These are phyloP conservation scores for Hemitrygon akajei DNA, from an alignment of 2,797 vertebrate species.

Conservation along the genomic window DNA sequence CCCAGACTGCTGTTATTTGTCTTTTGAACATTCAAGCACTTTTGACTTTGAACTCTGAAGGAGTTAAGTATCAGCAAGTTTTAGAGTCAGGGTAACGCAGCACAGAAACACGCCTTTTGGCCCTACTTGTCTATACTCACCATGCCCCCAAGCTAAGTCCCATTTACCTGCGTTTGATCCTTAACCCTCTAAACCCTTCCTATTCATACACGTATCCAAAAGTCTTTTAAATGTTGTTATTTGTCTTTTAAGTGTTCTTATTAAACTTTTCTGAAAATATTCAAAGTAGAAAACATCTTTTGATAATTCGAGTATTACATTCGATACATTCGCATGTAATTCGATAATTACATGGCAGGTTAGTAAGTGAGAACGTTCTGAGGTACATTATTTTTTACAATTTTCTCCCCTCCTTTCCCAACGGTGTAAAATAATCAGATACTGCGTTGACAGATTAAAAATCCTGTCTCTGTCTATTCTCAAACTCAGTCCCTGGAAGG, in stretches of 20 bases:
- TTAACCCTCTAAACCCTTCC: no score
- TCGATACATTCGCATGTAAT: no score
- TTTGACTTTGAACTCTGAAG: neutral
- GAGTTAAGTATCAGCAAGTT: neutral
- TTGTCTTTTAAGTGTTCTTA: no score
- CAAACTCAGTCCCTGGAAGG: neutral
- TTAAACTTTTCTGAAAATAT: neutral
- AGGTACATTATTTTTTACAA: neutral
- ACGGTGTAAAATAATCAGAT: neutral
- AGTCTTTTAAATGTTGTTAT: no score
- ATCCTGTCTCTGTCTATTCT: neutral
- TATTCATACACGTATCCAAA: no score
- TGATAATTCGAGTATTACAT: neutral
- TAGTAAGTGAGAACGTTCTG: neutral
- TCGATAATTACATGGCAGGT: neutral
- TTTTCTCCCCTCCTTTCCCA: no score
- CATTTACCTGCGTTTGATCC: no score
- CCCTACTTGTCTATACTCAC: no score
- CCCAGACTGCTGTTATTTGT: neutral
- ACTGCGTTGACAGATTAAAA: neutral
- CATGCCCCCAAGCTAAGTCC: no score
- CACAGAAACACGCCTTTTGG: no score
- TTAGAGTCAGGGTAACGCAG: no score
- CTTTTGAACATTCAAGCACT: neutral
- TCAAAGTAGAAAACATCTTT: neutral